Conservation (phyloP, 2,888 invertebrate species). For the Hedya salicella region DNA sequence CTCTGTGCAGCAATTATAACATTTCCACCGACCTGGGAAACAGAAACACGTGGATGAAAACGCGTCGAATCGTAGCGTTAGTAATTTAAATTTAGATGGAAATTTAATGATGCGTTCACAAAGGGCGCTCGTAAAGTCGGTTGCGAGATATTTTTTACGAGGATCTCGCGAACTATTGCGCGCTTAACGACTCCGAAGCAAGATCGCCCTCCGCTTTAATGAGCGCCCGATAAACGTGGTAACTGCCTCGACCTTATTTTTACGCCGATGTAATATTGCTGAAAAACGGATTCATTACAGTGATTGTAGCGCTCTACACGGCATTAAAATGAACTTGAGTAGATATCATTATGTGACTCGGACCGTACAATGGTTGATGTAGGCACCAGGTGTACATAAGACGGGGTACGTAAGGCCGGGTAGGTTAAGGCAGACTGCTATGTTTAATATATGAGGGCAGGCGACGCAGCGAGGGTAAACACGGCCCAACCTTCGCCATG, state of each 20-base stretch:
- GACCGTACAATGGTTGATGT: slow-evolving; percentile 40
- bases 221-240: slow-evolving; percentile 85
- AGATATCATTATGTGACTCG: slow-evolving; percentile 11
- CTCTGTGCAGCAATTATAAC: slow-evolving; percentile 84
- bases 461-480: slow-evolving; percentile 81
- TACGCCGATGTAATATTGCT: slow-evolving; percentile 83
- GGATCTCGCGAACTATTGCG: slow-evolving; percentile 85
- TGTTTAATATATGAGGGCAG: slow-evolving; percentile 84
- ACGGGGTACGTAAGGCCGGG: slow-evolving; percentile 48
- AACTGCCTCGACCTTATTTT: slow-evolving; percentile 84
- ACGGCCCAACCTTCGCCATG: slow-evolving; percentile 77
- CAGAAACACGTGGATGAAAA: slow-evolving; percentile 82
- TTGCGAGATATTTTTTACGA: slow-evolving; percentile 85
- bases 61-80: slow-evolving; percentile 79
- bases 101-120: slow-evolving; percentile 85
- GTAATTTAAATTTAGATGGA: slow-evolving; percentile 85
- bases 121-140: slow-evolving; percentile 84
- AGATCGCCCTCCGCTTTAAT: slow-evolving; percentile 84
- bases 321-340: slow-evolving; percentile 42
- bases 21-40: slow-evolving; percentile 84
- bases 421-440: slow-evolving; percentile 70
- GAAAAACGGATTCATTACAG: slow-evolving; percentile 81
- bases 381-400: slow-evolving; percentile 51
- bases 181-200: slow-evolving; percentile 85
- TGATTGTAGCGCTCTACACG: slow-evolving; percentile 65